Percentiles rank a stretch among this genome's conserved stretches.
phyloP scores from a whole-genome alignment of 1,140 invertebrate genomes.

The Meloidogyne exigua region DNA sequence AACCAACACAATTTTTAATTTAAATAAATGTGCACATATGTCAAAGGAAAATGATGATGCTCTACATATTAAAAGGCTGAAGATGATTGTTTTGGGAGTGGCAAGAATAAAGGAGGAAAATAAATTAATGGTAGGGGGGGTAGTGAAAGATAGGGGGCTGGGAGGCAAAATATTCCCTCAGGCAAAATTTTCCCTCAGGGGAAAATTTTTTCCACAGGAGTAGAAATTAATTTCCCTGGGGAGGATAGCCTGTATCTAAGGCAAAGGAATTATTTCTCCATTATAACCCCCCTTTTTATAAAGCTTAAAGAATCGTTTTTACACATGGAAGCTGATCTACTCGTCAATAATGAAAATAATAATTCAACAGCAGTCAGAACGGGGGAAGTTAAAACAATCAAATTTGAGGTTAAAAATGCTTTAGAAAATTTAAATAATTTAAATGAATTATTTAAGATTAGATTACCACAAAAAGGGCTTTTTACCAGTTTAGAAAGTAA shows the following conservation, averaged over 20 bases:
- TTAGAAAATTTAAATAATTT: neutral
- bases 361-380: neutral
- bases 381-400: constrained; percentile 12
- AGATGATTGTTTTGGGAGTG: neutral
- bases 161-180: too few species aligned
- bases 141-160: too few species aligned
- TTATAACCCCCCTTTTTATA: too few species aligned
- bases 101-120: constrained; percentile 11
- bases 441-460: neutral
- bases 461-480: constrained; percentile 11
- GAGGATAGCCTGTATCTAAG: too few species aligned
- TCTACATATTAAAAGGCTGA: neutral
- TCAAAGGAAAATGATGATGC: constrained; percentile 9
- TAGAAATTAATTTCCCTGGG: too few species aligned
- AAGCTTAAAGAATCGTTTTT: neutral
- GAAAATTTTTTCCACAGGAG: too few species aligned
- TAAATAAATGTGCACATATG: neutral
- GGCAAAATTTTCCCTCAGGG: too few species aligned
- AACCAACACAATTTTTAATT: neutral
- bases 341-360: neutral
- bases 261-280: too few species aligned
- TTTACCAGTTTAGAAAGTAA: constrained; percentile 29
- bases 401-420: constrained; percentile 6
- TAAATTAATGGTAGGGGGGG: neutral
- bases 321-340: neutral